Percentiles rank a stretch among this genome's conserved stretches.
phyloP scores from a whole-genome alignment of 2,113 vertebrate species.

The Psephotus haematonotus region DNA sequence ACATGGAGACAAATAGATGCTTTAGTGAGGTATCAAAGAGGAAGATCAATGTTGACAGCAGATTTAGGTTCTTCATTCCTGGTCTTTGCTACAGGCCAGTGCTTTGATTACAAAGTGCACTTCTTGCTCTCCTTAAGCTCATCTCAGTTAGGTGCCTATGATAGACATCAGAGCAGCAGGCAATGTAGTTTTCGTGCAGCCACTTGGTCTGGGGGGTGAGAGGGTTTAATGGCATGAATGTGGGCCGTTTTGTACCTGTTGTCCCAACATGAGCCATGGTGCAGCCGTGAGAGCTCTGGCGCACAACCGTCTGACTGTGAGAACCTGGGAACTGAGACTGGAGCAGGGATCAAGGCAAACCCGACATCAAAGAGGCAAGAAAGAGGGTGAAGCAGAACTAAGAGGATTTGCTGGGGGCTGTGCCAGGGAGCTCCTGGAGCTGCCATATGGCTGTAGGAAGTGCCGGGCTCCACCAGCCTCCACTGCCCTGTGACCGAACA shows the following conservation, averaged over 20 bases:
- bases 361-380: neutral
- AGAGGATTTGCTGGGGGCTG: constrained; percentile 55
- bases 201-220: neutral
- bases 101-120: neutral
- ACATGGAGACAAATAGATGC: neutral
- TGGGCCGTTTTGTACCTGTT: neutral
- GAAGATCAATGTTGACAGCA: neutral
- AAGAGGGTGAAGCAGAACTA: constrained; percentile 51
- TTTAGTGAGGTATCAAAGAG: neutral
- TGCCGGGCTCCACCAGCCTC: neutral
- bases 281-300: fast-evolving
- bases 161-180: neutral
- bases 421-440: constrained; percentile 18
- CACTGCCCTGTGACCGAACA: fast-evolving
- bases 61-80: neutral
- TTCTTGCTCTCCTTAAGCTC: neutral
- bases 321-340: neutral
- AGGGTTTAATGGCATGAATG: neutral
- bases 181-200: neutral
- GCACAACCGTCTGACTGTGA: fast-evolving
- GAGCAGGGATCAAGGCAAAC: neutral
- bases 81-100: neutral
- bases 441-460: constrained; percentile 35
- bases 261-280: neutral
- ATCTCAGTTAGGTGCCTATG: fast-evolving